Evolutionary conservation across 1,140 invertebrate species (phyloP).

Genomic region (Acromyrmex charruanus): DNA sequence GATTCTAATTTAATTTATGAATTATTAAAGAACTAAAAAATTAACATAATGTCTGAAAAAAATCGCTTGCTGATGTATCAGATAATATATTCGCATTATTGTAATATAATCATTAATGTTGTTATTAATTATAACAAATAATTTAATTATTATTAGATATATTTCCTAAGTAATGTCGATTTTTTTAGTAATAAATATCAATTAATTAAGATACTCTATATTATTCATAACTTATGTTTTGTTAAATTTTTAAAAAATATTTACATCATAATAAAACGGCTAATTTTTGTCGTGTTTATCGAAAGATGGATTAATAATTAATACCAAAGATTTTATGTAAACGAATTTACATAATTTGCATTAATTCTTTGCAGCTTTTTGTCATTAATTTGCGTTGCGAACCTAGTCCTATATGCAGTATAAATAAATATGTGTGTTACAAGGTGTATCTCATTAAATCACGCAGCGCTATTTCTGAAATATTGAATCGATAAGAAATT

Average conservation of each 20-base stretch:
- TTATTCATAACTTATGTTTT: not conserved
- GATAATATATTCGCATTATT: slow-evolving; percentile 37
- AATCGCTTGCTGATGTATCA: slow-evolving; percentile 22
- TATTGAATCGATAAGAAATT: too few species aligned
- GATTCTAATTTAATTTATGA: not conserved
- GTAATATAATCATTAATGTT: slow-evolving; percentile 21
- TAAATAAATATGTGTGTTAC: too few species aligned
- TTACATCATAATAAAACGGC: slow-evolving; percentile 32
- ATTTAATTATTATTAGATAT: slow-evolving; percentile 22
- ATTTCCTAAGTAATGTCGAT: slow-evolving; percentile 1
- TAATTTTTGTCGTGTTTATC: slow-evolving; percentile 69
- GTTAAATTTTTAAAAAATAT: slow-evolving; percentile 18
- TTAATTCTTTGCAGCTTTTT: slow-evolving; percentile 52
- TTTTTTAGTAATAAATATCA: not conserved
- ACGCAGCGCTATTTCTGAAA: too few species aligned
- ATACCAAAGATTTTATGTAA: slow-evolving; percentile 84
- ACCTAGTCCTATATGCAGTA: slow-evolving; percentile 20
- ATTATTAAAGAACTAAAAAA: not conserved
- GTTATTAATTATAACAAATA: slow-evolving; percentile 35
- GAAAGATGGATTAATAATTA: slow-evolving; percentile 77
- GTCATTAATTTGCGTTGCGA: slow-evolving; percentile 4
- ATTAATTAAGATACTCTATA: slow-evolving; percentile 15
- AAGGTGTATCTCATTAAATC: too few species aligned
- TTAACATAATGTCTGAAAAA: slow-evolving; percentile 2
- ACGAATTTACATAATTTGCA: slow-evolving; percentile 69